Evolutionary conservation across 2,113 vertebrate species (phyloP).

Genomic region (Pseudorhombus dupliciocellatus): DNA sequence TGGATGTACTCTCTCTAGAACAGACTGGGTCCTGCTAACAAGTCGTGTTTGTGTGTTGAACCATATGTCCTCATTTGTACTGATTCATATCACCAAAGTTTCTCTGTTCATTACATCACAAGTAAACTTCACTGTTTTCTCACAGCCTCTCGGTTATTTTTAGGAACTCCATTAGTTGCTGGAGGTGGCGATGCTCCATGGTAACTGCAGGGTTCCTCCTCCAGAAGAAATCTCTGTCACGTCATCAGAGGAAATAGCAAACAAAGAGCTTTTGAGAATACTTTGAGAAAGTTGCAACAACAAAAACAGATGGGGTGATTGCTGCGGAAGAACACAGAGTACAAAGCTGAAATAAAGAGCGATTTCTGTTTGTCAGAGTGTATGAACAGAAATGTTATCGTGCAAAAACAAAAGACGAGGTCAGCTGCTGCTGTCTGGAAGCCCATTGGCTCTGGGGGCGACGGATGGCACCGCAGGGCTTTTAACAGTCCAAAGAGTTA

Average conservation of each 20-base stretch:
- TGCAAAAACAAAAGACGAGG: no score
- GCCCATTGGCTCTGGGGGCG: no score
- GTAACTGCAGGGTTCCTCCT: constrained; percentile 9
- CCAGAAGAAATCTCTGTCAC: background rate
- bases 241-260: constrained; percentile 2
- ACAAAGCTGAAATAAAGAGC: no score
- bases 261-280: background rate
- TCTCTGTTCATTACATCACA: background rate
- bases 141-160: background rate
- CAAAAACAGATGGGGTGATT: background rate
- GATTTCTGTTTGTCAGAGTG: no score
- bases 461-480: no score
- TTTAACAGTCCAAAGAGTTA: no score
- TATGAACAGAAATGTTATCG: no score
- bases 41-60: constrained; percentile 12
- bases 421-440: no score
- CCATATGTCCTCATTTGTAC: constrained; percentile 38
- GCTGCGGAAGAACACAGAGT: no score
- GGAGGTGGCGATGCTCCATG: background rate
- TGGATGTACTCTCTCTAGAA: background rate
- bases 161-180: background rate
- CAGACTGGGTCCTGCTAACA: background rate
- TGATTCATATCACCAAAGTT: constrained; percentile 37
- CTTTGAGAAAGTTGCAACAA: background rate
- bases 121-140: background rate